Conservation (phyloP, 2,888 invertebrate species). For the Melieria crassipennis region DNA sequence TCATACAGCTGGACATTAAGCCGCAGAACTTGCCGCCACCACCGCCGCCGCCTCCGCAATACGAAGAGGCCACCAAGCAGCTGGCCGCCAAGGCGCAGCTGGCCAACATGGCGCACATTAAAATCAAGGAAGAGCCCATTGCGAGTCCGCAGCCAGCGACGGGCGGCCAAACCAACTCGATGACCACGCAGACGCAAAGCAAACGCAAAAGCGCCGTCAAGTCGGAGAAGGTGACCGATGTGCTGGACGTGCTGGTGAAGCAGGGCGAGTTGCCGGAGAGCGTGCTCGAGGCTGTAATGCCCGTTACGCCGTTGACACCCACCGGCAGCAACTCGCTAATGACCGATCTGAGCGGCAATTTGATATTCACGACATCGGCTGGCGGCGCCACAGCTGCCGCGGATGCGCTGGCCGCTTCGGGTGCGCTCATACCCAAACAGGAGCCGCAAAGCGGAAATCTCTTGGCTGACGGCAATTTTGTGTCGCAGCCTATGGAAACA, state of each 20-base stretch:
- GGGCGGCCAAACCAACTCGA: constrained; percentile 20
- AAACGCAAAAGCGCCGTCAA: constrained; percentile 53
- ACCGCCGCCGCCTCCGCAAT: constrained; percentile 72
- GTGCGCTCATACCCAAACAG: constrained; percentile 49
- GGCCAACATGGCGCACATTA: constrained; percentile 43
- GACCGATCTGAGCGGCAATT: constrained; percentile 49
- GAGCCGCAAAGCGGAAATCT: constrained; percentile 39
- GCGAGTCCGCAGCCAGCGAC: constrained; percentile 27
- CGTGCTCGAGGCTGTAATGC: constrained; percentile 68
- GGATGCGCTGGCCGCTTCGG: constrained; percentile 14
- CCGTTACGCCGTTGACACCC: constrained; percentile 59
- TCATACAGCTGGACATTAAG: constrained; percentile 61
- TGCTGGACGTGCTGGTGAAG: constrained; percentile 91
- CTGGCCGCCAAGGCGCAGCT: constrained; percentile 62
- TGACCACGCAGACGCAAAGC: constrained; percentile 35
- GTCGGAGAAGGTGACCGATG: constrained; percentile 72
- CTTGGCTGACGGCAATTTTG: constrained; percentile 26
- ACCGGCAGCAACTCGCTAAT: constrained; percentile 51
- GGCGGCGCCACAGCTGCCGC: not conserved
- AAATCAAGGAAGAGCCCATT: constrained; percentile 56
- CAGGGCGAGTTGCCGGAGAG: constrained; percentile 92
- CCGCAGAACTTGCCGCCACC: constrained; percentile 67
- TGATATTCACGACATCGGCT: constrained; percentile 43
- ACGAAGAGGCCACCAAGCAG: constrained; percentile 76
- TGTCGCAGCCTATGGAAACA: constrained; percentile 53